These are phyloP conservation scores for Ferrisia virgata DNA, from an alignment of 2,888 invertebrate species.

Conservation along the genomic window DNA sequence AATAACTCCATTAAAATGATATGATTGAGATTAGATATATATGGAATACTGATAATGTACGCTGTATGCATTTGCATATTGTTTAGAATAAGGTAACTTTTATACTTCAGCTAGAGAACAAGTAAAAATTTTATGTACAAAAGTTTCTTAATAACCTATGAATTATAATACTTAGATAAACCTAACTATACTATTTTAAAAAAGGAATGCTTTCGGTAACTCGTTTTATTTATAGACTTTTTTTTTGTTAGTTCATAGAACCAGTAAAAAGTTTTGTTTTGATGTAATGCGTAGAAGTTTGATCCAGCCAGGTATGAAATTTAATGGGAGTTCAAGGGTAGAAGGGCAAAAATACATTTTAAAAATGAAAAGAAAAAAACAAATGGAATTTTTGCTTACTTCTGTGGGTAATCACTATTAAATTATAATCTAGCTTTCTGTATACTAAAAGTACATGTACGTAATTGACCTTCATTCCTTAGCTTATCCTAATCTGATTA, in stretches of 20 bases:
- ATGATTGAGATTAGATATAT: neutral
- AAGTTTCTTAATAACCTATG: neutral
- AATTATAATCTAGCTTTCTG: no score
- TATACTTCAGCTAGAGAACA: neutral
- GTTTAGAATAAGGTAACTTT: neutral
- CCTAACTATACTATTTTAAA: neutral
- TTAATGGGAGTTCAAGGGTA: no score
- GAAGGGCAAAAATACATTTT: no score
- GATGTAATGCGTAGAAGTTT: no score
- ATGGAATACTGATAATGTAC: neutral
- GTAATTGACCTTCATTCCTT: conserved; percentile 29
- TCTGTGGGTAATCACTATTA: no score
- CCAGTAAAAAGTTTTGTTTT: no score
- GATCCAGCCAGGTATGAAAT: no score
- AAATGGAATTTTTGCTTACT: no score
- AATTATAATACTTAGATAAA: neutral
- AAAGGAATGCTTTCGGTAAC: conserved; percentile 2
- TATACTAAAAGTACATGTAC: neutral
- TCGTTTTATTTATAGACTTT: neutral
- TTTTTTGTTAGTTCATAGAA: no score
- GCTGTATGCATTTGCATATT: neutral
- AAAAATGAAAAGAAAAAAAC: no score
- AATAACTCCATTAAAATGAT: neutral
- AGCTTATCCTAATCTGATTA: neutral
- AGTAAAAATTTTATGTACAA: neutral